These are phyloP conservation scores for Quiscalus mexicanus DNA, from an alignment of 2,113 vertebrate species.

Conservation along the genomic window DNA sequence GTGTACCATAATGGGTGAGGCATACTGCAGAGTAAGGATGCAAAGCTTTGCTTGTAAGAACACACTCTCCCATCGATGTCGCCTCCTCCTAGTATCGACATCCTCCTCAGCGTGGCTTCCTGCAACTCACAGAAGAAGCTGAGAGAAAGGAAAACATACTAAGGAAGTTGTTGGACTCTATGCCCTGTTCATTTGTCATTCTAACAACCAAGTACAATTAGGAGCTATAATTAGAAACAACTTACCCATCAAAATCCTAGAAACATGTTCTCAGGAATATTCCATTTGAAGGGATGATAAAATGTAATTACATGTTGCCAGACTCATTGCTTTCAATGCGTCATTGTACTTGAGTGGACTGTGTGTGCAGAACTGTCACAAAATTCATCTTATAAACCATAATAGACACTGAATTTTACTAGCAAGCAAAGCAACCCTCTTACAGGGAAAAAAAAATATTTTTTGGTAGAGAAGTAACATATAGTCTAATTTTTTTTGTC, in stretches of 20 bases:
- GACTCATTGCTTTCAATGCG: not conserved
- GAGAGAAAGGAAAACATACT: not conserved
- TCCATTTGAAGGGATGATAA: not conserved
- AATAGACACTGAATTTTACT: not conserved
- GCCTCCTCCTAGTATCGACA: not conserved
- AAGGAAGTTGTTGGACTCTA: constrained; percentile 34
- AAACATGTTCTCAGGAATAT: not conserved
- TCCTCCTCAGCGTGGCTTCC: not conserved
- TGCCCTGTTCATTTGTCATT: constrained; percentile 14
- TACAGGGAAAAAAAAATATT: not conserved
- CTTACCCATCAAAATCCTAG: constrained; percentile 36
- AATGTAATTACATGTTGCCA: constrained; percentile 3
- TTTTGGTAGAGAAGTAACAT: not conserved
- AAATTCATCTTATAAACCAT: not conserved
- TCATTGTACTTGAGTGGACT: not conserved
- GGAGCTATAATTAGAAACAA: constrained; percentile 33
- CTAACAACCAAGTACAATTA: constrained; percentile 34
- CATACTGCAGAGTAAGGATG: not conserved
- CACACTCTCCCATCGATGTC: not conserved
- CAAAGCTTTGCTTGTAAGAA: not conserved
- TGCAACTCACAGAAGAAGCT: not conserved
- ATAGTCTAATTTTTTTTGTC: not conserved
- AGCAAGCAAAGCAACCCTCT: not conserved
- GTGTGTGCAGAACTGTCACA: not conserved
- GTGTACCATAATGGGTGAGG: not conserved